Percentiles rank a stretch among this genome's conserved stretches.
phyloP scores from a whole-genome alignment of 1,140 invertebrate genomes.

The Acromyrmex charruanus region DNA sequence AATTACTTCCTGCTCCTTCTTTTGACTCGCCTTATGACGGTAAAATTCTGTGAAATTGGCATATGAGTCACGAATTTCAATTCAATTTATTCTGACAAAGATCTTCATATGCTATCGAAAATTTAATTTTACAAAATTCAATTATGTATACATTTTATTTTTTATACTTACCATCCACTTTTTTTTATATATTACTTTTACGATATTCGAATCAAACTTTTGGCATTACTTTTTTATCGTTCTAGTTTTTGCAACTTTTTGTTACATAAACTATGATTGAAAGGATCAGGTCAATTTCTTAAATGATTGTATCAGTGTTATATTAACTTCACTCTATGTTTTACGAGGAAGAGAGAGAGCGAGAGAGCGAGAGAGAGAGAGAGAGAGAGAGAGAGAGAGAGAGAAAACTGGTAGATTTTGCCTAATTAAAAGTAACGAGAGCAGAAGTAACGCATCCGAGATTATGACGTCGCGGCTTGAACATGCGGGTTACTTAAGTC shows the following conservation, averaged over 20 bases:
- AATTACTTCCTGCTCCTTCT: constrained; percentile 30
- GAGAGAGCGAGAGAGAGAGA: neutral
- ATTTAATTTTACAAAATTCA: neutral
- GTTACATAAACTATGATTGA: neutral
- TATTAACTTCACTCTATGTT: neutral
- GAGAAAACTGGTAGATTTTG: neutral
- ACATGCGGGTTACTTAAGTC: constrained; percentile 56
- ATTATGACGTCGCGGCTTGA: constrained; percentile 59
- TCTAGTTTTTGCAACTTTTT: neutral
- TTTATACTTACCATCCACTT: neutral
- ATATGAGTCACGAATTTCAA: neutral
- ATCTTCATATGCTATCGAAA: neutral
- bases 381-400: too few relatives aligned
- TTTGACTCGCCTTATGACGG: neutral
- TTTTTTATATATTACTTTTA: neutral
- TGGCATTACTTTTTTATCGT: neutral
- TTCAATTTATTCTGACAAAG: neutral
- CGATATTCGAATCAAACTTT: neutral
- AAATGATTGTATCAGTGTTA: constrained; percentile 11
- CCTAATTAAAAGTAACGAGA: constrained; percentile 61
- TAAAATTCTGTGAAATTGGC: constrained; percentile 18
- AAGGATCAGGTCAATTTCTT: constrained; percentile 1
- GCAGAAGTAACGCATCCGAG: constrained; percentile 55
- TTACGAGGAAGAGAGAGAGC: too few relatives aligned
- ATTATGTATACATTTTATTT: neutral